These are phyloP conservation scores for Ypsolopha sequella DNA, from an alignment of 2,888 invertebrate genomes.

Conservation along the genomic window DNA sequence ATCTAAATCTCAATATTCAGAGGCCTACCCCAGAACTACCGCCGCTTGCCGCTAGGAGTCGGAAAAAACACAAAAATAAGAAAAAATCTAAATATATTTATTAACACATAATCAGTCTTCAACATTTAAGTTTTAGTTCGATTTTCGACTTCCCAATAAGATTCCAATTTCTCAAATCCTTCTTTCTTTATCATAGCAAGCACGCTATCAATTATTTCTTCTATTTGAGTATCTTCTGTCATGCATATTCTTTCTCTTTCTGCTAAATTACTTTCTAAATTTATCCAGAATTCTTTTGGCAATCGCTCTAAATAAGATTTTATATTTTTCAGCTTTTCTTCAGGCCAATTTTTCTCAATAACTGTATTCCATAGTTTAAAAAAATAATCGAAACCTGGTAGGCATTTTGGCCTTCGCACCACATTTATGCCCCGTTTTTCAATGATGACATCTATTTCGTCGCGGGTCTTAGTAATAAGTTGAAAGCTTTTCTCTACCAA, in stretches of 20 bases:
- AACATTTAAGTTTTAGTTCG: no score
- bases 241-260: not conserved
- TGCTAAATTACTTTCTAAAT: not conserved
- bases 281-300: no score
- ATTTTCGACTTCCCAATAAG: not conserved
- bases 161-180: not conserved
- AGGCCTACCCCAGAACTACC: no score
- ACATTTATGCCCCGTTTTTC: not conserved
- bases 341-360: no score
- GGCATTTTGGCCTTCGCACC: not conserved
- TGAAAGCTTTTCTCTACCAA: slow-evolving; percentile 1
- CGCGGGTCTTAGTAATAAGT: not conserved
- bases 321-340: no score
- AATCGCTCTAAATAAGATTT: no score
- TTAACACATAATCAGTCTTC: no score
- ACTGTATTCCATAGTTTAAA: not conserved
- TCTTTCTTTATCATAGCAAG: not conserved
- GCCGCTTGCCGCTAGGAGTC: no score
- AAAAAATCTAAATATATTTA: no score
- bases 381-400: not conserved
- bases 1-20: no score
- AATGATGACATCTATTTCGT: not conserved
- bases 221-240: slow-evolving; percentile 5
- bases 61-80: no score
- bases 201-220: slow-evolving; percentile 7